Base-by-base conservation (phyloP, 2,113 vertebrate genomes). In the Centropus unirufus region DNA sequence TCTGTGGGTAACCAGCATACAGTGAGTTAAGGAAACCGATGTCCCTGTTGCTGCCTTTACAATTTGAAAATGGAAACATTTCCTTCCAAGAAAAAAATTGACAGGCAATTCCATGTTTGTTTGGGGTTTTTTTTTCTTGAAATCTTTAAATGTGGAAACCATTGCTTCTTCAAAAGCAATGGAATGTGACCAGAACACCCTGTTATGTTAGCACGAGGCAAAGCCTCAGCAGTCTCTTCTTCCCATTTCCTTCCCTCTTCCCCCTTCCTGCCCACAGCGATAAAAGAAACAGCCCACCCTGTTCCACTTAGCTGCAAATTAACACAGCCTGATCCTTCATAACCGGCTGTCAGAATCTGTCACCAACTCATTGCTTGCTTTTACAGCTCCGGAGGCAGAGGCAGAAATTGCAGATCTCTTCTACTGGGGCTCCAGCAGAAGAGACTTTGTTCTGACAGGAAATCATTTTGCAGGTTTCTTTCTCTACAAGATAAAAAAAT, bases 261-360 rank as follows among this genome's bases (percentile, higher is more conserved):
- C 22, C 30, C 32, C 42, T 81, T 64, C 32, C 84, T 87, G 90
- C 82, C 70, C 70, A 88, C 70, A 64, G 32, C 24, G 23, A 75
- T 59, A 87, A 29, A 85, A 72, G 74, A 75, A 92, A 89, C 17
- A 82, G 57, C 52, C 83, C 4, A 0, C 42, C 55, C 34, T 67
- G 69, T 82, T 92, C 73, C 55, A 77, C 72, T 83, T 14, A 9
- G 36, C 67, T 69, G 55, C 64, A 72, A 34, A 89, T 84, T 75
- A 83, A 76, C 59, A 83, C 30, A 74, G 64, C 68, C 68, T 86
- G 94, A 59, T 92, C 72, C 68, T 91, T 90, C 67, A 67, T 58
- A 84, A 87, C 42, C 64, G 84, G 64, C 64, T 88, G 59, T 83
- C 93, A 94, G 72, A 90, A 90, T 62, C 77, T 76, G 76, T 64